These are phyloP conservation scores for Hippocampus barbouri DNA, from an alignment of 2,113 vertebrate genomes.

Conservation along the genomic window DNA sequence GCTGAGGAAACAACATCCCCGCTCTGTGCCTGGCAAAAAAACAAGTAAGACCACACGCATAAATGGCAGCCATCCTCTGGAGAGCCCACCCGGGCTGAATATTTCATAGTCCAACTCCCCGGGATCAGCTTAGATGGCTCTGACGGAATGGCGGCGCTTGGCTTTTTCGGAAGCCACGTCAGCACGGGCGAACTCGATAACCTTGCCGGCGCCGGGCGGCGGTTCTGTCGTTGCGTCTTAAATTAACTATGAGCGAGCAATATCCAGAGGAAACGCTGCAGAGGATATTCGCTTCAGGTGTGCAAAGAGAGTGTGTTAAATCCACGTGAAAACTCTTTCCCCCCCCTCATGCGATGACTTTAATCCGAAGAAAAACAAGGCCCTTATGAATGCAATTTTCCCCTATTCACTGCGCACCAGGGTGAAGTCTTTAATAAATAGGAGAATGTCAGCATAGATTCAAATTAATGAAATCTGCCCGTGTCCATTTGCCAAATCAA, in stretches of 20 bases:
- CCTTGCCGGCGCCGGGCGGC: conserved; percentile 29
- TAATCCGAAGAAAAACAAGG: conserved; percentile 8
- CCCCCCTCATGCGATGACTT: neutral
- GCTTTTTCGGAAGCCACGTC: conserved; percentile 10
- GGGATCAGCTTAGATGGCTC: conserved; percentile 12
- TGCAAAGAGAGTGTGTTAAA: conserved; percentile 5
- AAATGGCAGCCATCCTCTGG: neutral
- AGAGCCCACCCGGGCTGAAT: conserved; percentile 34
- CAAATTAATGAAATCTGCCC: neutral
- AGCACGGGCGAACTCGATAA: conserved; percentile 50
- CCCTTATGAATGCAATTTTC: conserved; percentile 2
- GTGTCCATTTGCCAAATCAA: conserved; percentile 6
- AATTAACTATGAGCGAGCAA: conserved; percentile 58
- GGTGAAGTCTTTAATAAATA: neutral
- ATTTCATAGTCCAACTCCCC: conserved; percentile 45
- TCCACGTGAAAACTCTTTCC: conserved; percentile 9
- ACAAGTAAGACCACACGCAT: conserved; percentile 12
- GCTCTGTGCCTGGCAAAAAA: neutral
- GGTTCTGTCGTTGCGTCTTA: conserved; percentile 42
- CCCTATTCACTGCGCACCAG: neutral
- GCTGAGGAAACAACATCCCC: neutral
- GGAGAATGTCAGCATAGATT: neutral
- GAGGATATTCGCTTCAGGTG: conserved; percentile 21
- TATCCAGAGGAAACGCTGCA: conserved; percentile 1
- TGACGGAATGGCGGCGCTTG: conserved; percentile 17